Evolutionary conservation across 1,140 invertebrate genomes (phyloP).

Genomic region (Brachionus asplanchnoidis): DNA sequence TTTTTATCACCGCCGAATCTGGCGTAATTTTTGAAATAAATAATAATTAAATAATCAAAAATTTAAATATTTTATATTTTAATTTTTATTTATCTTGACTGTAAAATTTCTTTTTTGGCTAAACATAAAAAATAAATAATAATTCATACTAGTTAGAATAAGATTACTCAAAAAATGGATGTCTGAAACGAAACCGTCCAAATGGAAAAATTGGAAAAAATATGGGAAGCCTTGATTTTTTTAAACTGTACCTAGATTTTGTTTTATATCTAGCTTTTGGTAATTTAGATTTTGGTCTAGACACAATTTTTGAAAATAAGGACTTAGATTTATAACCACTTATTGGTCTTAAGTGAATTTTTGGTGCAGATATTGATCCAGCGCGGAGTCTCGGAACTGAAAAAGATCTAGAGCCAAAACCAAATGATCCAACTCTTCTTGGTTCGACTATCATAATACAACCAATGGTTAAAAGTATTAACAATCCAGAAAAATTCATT

Average conservation of each 20-base stretch:
- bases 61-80: neutral
- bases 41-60: neutral
- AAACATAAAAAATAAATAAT: neutral
- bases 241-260: neutral
- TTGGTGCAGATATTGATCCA: neutral
- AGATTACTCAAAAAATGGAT: neutral
- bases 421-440: neutral
- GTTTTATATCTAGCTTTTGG: neutral
- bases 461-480: neutral
- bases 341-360: neutral
- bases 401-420: neutral
- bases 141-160: neutral
- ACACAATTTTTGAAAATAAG: neutral
- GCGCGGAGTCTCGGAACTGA: neutral
- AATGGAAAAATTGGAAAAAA: neutral
- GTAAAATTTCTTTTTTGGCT: neutral
- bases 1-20: too few relatives aligned
- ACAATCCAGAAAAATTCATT: neutral
- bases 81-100: neutral
- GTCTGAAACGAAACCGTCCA: neutral
- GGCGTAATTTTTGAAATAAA: too few relatives aligned
- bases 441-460: neutral
- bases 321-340: neutral
- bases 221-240: neutral
- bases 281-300: neutral